Conservation (phyloP, 2,113 vertebrate genomes). For the Corythaeola cristata region DNA sequence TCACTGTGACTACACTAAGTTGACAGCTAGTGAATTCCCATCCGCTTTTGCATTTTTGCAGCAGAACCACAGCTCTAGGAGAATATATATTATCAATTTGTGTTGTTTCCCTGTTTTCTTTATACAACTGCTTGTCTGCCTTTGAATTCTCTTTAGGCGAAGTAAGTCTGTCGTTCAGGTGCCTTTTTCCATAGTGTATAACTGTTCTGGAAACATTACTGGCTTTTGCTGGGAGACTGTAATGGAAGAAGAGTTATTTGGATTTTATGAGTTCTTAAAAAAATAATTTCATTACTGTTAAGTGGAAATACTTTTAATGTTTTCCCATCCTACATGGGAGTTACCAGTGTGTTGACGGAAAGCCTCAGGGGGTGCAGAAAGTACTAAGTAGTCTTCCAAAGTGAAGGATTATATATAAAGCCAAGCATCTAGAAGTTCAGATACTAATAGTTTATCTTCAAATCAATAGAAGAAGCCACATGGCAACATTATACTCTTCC, state of each 20-base stretch:
- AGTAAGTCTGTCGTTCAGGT: not conserved
- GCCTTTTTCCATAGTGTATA: not conserved
- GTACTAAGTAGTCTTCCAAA: not conserved
- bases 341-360: not conserved
- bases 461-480: not conserved
- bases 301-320: not conserved
- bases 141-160: not conserved
- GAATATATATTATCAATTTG: not conserved
- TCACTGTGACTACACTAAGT: not conserved
- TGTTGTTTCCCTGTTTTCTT: not conserved
- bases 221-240: not conserved
- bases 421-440: not conserved
- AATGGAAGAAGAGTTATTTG: not conserved
- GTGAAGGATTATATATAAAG: not conserved
- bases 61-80: not conserved
- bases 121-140: not conserved
- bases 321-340: not conserved
- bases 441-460: not conserved
- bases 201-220: not conserved
- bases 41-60: not conserved
- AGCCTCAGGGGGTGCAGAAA: not conserved
- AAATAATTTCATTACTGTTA: not conserved
- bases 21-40: not conserved
- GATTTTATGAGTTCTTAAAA: slow-evolving; percentile 1
- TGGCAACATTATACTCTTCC: not conserved